These are phyloP conservation scores for Chironomus striatipennis DNA, from an alignment of 1,140 invertebrate genomes.

Conservation along the genomic window DNA sequence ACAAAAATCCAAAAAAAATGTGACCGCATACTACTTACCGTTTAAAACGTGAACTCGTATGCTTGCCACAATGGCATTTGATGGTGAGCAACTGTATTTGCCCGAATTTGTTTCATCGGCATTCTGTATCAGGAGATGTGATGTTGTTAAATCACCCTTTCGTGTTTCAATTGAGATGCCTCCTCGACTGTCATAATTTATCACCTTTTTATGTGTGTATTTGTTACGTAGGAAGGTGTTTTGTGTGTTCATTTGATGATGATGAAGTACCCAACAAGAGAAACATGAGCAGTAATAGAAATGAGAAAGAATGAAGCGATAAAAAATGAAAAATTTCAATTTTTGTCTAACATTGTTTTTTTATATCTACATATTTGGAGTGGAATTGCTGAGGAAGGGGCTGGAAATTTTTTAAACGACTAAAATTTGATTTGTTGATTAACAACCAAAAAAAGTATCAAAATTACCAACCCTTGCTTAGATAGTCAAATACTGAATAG, in stretches of 20 bases:
- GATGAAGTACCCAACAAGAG: not conserved
- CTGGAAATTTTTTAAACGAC: not conserved
- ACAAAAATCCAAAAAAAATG: not conserved
- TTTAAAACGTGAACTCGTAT: constrained; percentile 46
- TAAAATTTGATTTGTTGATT: too few species aligned
- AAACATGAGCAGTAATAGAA: not conserved
- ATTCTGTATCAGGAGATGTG: constrained; percentile 39
- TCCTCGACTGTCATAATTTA: constrained; percentile 39
- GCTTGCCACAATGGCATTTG: constrained; percentile 45
- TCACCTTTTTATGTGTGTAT: constrained; percentile 30
- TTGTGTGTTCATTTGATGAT: too few species aligned
- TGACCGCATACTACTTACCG: constrained; percentile 31
- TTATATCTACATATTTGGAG: not conserved
- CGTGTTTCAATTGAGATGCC: constrained; percentile 41
- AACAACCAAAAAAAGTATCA: too few species aligned
- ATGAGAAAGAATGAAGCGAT: not conserved
- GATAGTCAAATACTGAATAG: too few species aligned
- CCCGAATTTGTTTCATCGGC: constrained; percentile 42
- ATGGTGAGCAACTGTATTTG: constrained; percentile 44
- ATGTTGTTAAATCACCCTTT: constrained; percentile 41
- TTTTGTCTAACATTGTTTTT: not conserved
- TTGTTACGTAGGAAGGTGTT: too few species aligned
- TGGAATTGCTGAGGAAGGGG: not conserved
- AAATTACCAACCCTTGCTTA: not conserved
- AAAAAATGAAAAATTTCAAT: not conserved